A percentile compares a stretch with the other conserved stretches of the same genome.
Evolutionary conservation across 2,797 vertebrate genomes (phyloP).

Genomic region (Rousettus madagascariensis): DNA sequence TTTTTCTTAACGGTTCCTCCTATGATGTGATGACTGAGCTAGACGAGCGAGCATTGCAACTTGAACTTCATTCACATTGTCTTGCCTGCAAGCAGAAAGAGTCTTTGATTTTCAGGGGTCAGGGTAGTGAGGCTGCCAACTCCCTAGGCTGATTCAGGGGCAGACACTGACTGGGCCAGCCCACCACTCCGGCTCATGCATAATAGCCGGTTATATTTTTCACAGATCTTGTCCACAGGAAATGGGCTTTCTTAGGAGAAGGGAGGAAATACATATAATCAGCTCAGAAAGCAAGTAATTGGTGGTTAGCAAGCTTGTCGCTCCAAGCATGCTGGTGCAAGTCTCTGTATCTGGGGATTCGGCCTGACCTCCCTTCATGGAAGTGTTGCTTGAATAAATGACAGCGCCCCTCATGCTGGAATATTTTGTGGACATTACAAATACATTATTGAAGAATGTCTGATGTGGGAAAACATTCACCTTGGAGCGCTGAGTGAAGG

Average conservation of each 20-base stretch:
- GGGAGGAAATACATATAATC: background rate
- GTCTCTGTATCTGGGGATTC: background rate
- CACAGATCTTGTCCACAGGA: background rate
- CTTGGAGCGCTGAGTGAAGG: background rate
- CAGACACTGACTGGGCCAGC: background rate
- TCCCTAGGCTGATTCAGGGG: background rate
- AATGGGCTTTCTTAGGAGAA: background rate
- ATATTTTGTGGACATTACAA: background rate
- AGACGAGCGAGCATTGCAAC: background rate
- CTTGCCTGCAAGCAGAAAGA: background rate
- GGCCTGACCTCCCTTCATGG: background rate
- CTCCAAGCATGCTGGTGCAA: fast-evolving
- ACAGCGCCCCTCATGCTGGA: background rate
- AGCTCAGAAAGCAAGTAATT: background rate
- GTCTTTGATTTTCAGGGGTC: background rate
- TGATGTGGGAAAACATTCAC: background rate
- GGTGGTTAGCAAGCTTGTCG: no score
- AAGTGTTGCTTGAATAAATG: fast-evolving
- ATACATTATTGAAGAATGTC: background rate
- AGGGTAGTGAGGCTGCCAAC: background rate
- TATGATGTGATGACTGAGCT: background rate
- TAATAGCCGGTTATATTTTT: background rate
- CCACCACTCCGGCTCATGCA: background rate
- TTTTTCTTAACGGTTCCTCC: background rate
- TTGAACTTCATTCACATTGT: background rate